phyloP scores from a whole-genome alignment of 2,113 vertebrate genomes.

The Danio rerio region DNA sequence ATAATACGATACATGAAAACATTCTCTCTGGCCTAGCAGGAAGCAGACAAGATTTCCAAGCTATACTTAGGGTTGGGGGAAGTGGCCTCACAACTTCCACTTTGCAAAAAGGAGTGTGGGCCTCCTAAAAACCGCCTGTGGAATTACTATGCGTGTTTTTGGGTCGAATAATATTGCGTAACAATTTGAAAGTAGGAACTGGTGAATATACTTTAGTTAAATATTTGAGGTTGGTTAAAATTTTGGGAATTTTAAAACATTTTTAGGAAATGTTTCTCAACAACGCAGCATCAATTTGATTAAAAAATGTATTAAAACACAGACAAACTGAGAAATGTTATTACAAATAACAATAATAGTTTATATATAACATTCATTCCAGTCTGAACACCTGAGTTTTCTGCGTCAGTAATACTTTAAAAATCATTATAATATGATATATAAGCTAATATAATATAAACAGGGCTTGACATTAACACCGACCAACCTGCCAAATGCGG shows the following conservation, averaged over 20 bases:
- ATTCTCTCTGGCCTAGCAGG: conserved; percentile 1
- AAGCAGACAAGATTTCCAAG: conserved; percentile 4
- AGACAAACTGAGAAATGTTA: no score
- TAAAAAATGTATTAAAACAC: no score
- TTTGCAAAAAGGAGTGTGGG: neutral
- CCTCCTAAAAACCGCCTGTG: neutral
- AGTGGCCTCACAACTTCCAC: conserved; percentile 6
- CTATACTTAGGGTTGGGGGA: neutral
- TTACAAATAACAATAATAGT: no score
- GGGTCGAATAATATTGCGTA: neutral
- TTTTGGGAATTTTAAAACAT: neutral
- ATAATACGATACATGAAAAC: neutral
- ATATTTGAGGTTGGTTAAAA: neutral
- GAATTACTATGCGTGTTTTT: neutral
- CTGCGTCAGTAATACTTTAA: no score
- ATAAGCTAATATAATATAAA: no score
- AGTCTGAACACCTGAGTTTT: no score
- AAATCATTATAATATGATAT: no score
- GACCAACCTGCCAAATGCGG: no score
- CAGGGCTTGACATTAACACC: no score
- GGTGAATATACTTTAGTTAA: neutral
- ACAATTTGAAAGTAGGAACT: neutral
- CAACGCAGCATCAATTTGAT: no score
- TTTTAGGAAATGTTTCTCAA: no score
- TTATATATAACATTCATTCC: no score